Evolutionary conservation across 2,888 invertebrate genomes (phyloP).

Genomic region (Leucania comma): DNA sequence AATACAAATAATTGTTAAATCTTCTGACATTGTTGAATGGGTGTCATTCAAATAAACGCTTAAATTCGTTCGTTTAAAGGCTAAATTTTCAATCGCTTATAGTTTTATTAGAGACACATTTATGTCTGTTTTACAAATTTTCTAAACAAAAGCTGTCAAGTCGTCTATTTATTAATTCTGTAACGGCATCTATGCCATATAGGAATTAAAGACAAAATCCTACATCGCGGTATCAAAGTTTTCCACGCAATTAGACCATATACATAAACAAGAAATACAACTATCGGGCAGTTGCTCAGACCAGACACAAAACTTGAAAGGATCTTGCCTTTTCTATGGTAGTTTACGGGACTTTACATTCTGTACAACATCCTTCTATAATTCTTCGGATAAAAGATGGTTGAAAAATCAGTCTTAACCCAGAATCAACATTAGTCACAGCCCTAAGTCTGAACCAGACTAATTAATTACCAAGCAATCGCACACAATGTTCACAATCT

Average conservation of each 20-base stretch:
- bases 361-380: no score
- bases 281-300: no score
- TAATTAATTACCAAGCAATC: slow-evolving; percentile 25
- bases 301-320: no score
- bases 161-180: background rate
- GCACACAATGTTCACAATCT: slow-evolving; percentile 14
- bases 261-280: no score
- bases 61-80: background rate
- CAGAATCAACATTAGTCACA: background rate
- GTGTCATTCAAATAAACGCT: background rate
- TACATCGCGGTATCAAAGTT: no score
- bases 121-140: background rate
- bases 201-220: no score
- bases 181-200: no score
- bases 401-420: background rate
- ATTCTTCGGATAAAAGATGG: background rate
- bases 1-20: background rate
- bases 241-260: no score
- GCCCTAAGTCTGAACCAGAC: background rate
- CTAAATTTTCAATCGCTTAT: background rate
- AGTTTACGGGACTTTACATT: no score
- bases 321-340: no score
- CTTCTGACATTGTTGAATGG: background rate
- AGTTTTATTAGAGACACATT: background rate
- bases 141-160: background rate